Evolutionary conservation across 2,888 invertebrate species (phyloP).

Genomic region (Volucella bombylans): DNA sequence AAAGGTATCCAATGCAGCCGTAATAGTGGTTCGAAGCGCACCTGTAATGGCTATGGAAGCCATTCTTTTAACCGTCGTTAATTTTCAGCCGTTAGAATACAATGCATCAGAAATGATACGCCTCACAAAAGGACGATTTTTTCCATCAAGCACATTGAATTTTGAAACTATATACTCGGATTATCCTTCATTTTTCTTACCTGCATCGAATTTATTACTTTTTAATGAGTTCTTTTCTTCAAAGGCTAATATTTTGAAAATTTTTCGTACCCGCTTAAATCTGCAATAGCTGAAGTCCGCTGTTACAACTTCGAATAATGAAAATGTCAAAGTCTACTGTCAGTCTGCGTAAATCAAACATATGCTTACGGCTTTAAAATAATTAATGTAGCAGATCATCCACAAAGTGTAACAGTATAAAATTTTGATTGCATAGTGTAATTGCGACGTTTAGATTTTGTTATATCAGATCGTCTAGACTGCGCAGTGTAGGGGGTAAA

Average conservation of each 20-base stretch:
- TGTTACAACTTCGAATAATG: not conserved
- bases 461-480: too few relatives aligned
- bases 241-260: not conserved
- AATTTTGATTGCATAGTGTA: not conserved
- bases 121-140: not conserved
- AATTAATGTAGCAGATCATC: too few relatives aligned
- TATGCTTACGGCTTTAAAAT: slow-evolving; percentile 2
- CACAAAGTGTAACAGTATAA: too few relatives aligned
- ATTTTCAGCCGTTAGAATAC: too few relatives aligned
- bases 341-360: slow-evolving; percentile 5
- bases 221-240: not conserved
- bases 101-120: not conserved
- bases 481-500: too few relatives aligned
- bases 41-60: too few relatives aligned
- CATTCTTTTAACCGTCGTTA: too few relatives aligned
- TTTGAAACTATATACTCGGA: not conserved
- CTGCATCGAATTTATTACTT: slow-evolving; percentile 3
- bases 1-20: too few relatives aligned
- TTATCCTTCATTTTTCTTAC: slow-evolving; percentile 5
- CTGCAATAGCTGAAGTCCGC: not conserved
- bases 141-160: slow-evolving; percentile 23
- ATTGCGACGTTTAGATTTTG: too few relatives aligned
- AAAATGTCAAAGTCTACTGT: slow-evolving; percentile 20
- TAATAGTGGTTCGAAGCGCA: too few relatives aligned
- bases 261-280: slow-evolving; percentile 2